Evolutionary conservation across 2,888 invertebrate genomes (phyloP), one percentile per base, ranked within the genome.

Genomic region (Sericinus montela): DNA sequence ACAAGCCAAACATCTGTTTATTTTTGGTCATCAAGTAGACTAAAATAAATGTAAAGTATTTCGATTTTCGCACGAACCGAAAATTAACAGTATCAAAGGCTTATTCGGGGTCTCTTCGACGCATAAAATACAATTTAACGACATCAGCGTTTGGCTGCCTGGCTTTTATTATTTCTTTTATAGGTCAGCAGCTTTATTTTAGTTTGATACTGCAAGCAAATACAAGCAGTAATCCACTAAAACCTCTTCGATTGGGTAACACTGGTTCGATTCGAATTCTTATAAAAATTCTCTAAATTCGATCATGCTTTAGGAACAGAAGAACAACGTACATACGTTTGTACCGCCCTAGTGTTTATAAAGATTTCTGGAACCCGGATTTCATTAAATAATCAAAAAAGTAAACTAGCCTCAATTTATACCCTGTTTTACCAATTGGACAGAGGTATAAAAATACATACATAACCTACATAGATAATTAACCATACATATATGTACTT

Each of bases 111-210:
- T 60, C 62, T 55, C 53, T 60, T 58, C 48, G 65, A 62, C 56
- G 59, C 64, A 68, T 77, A 72, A 75, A 75, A 69, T 62, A 64
- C 62, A 66, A 67, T 68, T 75, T 72, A 72, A 75, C 66, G 63
- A 58, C 57, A 56, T 57, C 57, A 57, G 65, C 58, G 65, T 67
- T 65, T 59, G 63, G 57, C 55, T 62, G 60, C 60, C 56, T 53
- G 48, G 55, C 56, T 65, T 73, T 75, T 72, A 72, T 72, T 73
- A 66, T 75, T 67, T 70, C 56, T 67, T 76, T 76, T 75, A 74
- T 69, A 62, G 55, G 48, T 37, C 43, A 48, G 44, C 44, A 59
- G 56, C 53, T 51, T 65, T 66, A 65, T 63, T 68, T 62, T 59
- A 53, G 50, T 57, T 36, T 46, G 52, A 49, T 59, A 56, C 51